Base-by-base conservation (phyloP, 2,888 invertebrate genomes). In the Eupithecia tripunctaria region DNA sequence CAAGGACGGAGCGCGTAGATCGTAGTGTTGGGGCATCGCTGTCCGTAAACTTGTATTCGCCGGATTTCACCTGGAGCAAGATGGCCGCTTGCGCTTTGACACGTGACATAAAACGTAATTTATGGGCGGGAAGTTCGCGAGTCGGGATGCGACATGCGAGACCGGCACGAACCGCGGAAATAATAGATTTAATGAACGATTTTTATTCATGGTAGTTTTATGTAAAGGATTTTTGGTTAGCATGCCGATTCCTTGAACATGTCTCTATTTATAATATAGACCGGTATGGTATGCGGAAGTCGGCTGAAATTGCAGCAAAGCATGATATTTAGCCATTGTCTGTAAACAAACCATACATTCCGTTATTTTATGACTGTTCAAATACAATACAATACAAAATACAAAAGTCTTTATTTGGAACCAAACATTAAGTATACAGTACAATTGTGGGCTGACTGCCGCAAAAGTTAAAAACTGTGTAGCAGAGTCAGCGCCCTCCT, bases 101-200 rank as follows among this genome's bases (percentile, higher is more conserved):
- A 93, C 88, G 87, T 93, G 92, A 91, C 91, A 93, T 94, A 92
- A 91, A 93, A 90, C 82, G 81, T 88, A 91, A 90, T 94, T 94
- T 94, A 94, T 85, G 86, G 85, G 84, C 86, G 86, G 89, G 86
- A 91, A 93, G 91, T 94, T 94, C 86, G 93, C 92, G 89, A 92
- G 86, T 85, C 86, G 81, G 89, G 89, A 89, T 89, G 85, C 85
- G 89, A 90, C 93, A 93, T 94, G 93, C 93, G 88, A 92, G 89
- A 85, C 76, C 80, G 89, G 88, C 91, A 93, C 93, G 93, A 91
- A 93, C 82, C 87, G 88, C 89, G 91, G 90, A 91, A 92, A 87
- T 86, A 88, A 64, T 79, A 80, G 81, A 81, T 85, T 86, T 86
- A 89, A 90, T 86, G 85, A 88, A 88, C 88, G 84, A 91, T 93